Evolutionary conservation across 2,113 vertebrate genomes (phyloP).

Genomic region (Proterorhinus semilunaris): DNA sequence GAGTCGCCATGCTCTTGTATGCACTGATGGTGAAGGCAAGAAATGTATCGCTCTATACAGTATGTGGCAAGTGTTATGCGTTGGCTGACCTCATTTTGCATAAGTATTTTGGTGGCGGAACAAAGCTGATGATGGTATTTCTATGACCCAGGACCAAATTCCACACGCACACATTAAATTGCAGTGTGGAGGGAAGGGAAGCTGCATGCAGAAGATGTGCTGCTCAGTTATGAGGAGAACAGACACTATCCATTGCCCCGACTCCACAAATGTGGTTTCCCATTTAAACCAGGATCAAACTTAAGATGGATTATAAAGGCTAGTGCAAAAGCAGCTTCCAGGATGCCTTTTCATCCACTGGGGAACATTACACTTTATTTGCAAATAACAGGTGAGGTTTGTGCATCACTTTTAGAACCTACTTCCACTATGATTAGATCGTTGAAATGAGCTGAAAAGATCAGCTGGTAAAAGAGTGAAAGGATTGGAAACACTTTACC

Average conservation of each 20-base stretch:
- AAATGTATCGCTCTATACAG: slow-evolving; percentile 54
- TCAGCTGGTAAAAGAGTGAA: neutral
- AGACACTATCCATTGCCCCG: slow-evolving; percentile 41
- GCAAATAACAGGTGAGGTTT: slow-evolving; percentile 22
- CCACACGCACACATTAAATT: slow-evolving; percentile 67
- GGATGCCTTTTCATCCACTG: slow-evolving; percentile 15
- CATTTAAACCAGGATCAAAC: slow-evolving; percentile 51
- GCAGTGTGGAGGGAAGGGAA: slow-evolving; percentile 59
- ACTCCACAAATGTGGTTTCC: slow-evolving; percentile 40
- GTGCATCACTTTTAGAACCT: slow-evolving; percentile 19
- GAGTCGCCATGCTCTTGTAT: slow-evolving; percentile 24
- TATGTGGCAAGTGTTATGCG: slow-evolving; percentile 15
- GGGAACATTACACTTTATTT: slow-evolving; percentile 19
- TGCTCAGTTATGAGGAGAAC: slow-evolving; percentile 57
- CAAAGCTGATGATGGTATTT: slow-evolving; percentile 75
- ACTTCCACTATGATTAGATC: slow-evolving; percentile 10
- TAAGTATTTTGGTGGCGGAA: slow-evolving; percentile 63
- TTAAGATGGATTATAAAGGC: slow-evolving; percentile 51
- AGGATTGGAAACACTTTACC: slow-evolving; percentile 13
- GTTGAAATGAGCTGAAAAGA: neutral
- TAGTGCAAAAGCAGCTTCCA: slow-evolving; percentile 36
- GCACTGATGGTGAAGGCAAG: slow-evolving; percentile 22
- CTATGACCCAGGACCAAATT: slow-evolving; percentile 55
- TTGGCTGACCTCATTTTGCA: slow-evolving; percentile 56
- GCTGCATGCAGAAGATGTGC: slow-evolving; percentile 53